Evolutionary conservation across 1,140 invertebrate genomes (phyloP).

Genomic region (Camponotus floridanus): DNA sequence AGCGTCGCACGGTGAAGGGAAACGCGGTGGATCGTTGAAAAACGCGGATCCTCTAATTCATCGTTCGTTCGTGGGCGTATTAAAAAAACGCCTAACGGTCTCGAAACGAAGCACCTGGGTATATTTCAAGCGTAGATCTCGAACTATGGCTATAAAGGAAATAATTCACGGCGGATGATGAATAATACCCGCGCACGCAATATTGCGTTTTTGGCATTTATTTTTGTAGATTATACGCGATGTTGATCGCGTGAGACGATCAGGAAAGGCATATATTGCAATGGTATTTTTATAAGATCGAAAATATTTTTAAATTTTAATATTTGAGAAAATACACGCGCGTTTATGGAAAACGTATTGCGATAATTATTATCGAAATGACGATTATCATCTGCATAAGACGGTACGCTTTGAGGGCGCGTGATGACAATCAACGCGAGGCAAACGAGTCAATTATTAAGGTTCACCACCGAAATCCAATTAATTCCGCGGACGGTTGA

Average conservation of each 20-base stretch:
- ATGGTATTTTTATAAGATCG: too few relatives aligned
- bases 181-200: conserved; percentile 16
- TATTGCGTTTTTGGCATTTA: not conserved
- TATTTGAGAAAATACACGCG: not conserved
- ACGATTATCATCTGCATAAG: conserved; percentile 3
- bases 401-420: not conserved
- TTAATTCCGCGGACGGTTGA: conserved; percentile 70
- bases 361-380: conserved; percentile 9
- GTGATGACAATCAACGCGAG: conserved; percentile 25
- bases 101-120: conserved; percentile 51
- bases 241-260: not conserved
- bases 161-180: conserved; percentile 9
- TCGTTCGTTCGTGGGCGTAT: conserved; percentile 49
- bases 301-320: too few relatives aligned
- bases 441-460: conserved; percentile 66
- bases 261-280: not conserved
- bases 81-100: conserved; percentile 58
- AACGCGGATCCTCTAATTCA: conserved; percentile 64
- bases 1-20: conserved; percentile 38
- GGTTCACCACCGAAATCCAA: conserved; percentile 71
- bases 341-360: too few relatives aligned
- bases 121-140: conserved; percentile 35
- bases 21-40: conserved; percentile 60
- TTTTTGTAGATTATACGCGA: not conserved
- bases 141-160: conserved; percentile 2